Conservation (phyloP, 30 jellyfish, hydroid and myxozoan genomes). For the Aurelia sp. region DNA sequence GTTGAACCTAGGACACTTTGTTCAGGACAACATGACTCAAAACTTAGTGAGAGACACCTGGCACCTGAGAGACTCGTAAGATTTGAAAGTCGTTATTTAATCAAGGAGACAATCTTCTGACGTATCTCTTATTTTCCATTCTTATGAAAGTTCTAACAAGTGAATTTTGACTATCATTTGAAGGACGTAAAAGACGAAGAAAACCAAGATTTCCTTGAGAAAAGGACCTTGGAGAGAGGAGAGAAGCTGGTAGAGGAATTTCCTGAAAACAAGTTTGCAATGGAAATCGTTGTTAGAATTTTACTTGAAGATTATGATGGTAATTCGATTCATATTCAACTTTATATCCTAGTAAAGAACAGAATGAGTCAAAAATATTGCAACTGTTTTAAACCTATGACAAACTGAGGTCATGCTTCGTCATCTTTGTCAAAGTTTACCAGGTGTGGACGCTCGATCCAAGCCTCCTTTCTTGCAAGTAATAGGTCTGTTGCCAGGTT, state of each 20-base stretch:
- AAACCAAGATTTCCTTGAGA: slow-evolving; percentile 2
- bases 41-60: no score
- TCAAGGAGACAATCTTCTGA: neutral
- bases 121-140: neutral
- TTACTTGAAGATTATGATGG: slow-evolving; percentile 36
- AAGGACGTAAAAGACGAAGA: slow-evolving; percentile 13
- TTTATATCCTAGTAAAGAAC: no score
- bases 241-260: slow-evolving; percentile 10
- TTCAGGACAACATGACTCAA: no score
- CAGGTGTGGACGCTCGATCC: no score
- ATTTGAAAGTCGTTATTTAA: no score
- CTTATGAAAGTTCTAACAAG: neutral
- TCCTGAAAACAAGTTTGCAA: slow-evolving; percentile 19
- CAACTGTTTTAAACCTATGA: neutral
- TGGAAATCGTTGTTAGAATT: slow-evolving; percentile 17
- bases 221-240: slow-evolving; percentile 30
- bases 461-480: no score
- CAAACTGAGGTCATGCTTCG: no score
- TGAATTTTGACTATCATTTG: neutral
- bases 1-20: no score
- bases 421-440: no score
- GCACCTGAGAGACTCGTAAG: no score
- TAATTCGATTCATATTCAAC: neutral
- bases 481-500: no score
- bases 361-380: neutral